A percentile compares a stretch with the other conserved stretches of the same genome.
phyloP scores from a whole-genome alignment of 2,797 vertebrate genomes.

The Decapterus maruadsi region DNA sequence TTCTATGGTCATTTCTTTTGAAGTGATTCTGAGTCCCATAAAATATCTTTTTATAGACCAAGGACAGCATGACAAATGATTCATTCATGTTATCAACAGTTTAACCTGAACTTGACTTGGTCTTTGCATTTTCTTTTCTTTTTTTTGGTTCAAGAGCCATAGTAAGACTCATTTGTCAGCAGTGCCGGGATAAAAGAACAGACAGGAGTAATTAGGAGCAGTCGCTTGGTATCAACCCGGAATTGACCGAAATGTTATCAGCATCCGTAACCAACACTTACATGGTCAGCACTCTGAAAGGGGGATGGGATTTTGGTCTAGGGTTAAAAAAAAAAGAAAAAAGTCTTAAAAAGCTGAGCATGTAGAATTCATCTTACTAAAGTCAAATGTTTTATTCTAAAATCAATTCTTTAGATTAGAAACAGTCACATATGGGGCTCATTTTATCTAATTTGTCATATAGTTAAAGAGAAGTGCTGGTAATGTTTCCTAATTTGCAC shows the following conservation, averaged over 20 bases:
- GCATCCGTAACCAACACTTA: conserved; percentile 8
- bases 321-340: not conserved
- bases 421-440: not conserved
- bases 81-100: conserved; percentile 31
- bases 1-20: no score
- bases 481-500: conserved; percentile 60
- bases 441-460: conserved; percentile 35
- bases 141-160: conserved; percentile 17
- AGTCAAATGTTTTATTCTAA: not conserved
- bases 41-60: not conserved
- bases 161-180: conserved; percentile 37
- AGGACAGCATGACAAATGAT: conserved; percentile 37
- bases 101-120: conserved; percentile 37
- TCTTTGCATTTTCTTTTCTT: conserved; percentile 6
- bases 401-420: conserved; percentile 21
- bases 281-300: conserved; percentile 6
- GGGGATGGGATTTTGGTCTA: conserved; percentile 5
- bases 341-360: not conserved
- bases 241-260: conserved; percentile 37
- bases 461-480: conserved; percentile 18
- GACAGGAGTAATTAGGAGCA: conserved; percentile 42
- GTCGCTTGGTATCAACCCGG: conserved; percentile 25
- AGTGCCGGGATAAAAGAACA: conserved; percentile 13
- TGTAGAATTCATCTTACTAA: conserved; percentile 6
- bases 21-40: no score